These are phyloP conservation scores for Muscicapa adusta DNA, from an alignment of 2,113 vertebrate species.

Conservation along the genomic window DNA sequence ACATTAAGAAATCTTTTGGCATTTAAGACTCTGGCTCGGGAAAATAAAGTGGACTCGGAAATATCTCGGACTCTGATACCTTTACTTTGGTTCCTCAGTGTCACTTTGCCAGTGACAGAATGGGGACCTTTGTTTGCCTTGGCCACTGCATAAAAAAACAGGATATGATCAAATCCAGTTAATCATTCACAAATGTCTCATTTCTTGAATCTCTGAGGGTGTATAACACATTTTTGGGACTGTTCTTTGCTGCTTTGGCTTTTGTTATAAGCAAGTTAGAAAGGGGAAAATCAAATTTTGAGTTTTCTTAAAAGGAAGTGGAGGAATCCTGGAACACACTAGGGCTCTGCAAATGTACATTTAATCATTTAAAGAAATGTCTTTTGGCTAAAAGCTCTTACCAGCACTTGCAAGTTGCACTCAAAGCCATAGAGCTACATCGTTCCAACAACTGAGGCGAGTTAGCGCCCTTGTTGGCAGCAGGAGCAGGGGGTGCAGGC, in stretches of 20 bases:
- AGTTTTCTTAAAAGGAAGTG: constrained; percentile 52
- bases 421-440: background rate
- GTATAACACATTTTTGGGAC: constrained; percentile 56
- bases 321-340: constrained; percentile 57
- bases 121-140: constrained; percentile 51
- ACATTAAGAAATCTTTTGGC: background rate
- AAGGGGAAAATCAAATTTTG: constrained; percentile 42
- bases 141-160: constrained; percentile 52
- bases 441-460: constrained; percentile 46
- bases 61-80: background rate
- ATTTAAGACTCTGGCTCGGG: background rate
- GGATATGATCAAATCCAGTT: constrained; percentile 55
- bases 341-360: constrained; percentile 37
- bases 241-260: constrained; percentile 47
- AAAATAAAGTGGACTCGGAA: background rate
- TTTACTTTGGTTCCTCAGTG: background rate
- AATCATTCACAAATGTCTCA: constrained; percentile 64
- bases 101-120: constrained; percentile 36
- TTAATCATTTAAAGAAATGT: constrained; percentile 62
- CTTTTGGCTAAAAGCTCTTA: constrained; percentile 53
- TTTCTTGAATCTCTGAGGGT: constrained; percentile 49
- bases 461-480: constrained; percentile 55
- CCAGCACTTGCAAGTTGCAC: background rate
- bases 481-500: background rate
- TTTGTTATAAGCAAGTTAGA: constrained; percentile 51